These are phyloP conservation scores for Rhogogaster chlorosoma DNA, from an alignment of 2,888 invertebrate genomes.

Conservation along the genomic window DNA sequence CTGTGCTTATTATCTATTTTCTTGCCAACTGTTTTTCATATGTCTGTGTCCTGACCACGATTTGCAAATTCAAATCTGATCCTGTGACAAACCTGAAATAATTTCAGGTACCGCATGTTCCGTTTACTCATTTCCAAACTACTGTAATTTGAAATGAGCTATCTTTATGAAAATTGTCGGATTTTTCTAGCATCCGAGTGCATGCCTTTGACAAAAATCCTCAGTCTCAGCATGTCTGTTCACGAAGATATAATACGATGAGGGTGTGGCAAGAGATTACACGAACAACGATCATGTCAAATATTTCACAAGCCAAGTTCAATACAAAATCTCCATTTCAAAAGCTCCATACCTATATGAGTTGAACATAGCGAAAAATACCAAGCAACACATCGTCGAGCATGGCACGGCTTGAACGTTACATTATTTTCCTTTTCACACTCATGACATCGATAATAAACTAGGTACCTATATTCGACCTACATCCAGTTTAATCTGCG, in stretches of 20 bases:
- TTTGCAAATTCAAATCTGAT: background rate
- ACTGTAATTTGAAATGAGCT: background rate
- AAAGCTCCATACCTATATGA: background rate
- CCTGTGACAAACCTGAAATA: background rate
- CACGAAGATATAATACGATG: background rate
- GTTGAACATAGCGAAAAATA: background rate
- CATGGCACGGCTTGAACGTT: conserved; percentile 37
- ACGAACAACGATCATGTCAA: background rate
- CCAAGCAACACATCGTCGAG: background rate
- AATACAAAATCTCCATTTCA: conserved; percentile 17
- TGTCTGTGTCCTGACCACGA: conserved; percentile 4
- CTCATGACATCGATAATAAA: background rate
- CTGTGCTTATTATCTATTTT: conserved; percentile 5
- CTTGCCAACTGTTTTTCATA: background rate
- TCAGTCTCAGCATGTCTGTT: background rate
- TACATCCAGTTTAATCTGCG: background rate
- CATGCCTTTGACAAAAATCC: background rate
- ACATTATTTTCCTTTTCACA: background rate
- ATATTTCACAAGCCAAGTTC: background rate
- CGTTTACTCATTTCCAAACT: background rate
- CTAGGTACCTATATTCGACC: background rate
- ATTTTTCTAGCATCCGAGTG: conserved; percentile 48
- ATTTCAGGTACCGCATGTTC: conserved; percentile 28
- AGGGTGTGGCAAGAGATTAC: background rate
- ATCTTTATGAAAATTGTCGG: background rate